Conservation (phyloP, 2,797 vertebrate species). For the Megaceryle alcyon region DNA sequence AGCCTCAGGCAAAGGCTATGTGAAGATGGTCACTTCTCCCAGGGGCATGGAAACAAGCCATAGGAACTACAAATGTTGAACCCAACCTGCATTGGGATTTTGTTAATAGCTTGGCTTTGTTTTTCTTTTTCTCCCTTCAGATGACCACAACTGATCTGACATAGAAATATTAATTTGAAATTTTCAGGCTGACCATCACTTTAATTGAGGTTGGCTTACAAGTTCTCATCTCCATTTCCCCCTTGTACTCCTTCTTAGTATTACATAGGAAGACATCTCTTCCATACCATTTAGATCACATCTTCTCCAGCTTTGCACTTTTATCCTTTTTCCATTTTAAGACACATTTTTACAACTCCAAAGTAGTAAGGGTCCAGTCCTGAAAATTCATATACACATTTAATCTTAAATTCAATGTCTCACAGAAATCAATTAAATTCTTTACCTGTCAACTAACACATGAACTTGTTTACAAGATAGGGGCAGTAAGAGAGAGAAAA, state of each 20-base stretch:
- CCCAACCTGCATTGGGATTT: not conserved
- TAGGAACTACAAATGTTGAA: not conserved
- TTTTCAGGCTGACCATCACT: not conserved
- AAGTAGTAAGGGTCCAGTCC: not conserved
- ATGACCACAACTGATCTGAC: not conserved
- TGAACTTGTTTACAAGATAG: not conserved
- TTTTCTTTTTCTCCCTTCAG: not conserved
- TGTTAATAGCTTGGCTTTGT: not conserved
- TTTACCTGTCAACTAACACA: not conserved
- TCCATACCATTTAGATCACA: not conserved
- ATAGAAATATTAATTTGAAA: not conserved
- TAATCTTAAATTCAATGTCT: not conserved
- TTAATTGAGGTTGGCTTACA: not conserved
- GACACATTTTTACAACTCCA: not conserved
- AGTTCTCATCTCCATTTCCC: not conserved
- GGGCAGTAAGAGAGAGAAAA: not conserved
- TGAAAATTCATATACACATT: not conserved
- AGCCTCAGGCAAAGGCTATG: not conserved
- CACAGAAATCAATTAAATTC: not conserved
- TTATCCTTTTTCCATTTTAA: not conserved
- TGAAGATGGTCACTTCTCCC: not conserved
- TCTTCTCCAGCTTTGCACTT: not conserved
- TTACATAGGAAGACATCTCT: not conserved
- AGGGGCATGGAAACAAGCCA: not conserved
- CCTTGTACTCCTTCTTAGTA: not conserved